Percentiles rank a stretch among this genome's conserved stretches.
These are phyloP conservation scores for Pseudomyrmex gracilis DNA, from an alignment of 1,140 invertebrate species.

Conservation along the genomic window DNA sequence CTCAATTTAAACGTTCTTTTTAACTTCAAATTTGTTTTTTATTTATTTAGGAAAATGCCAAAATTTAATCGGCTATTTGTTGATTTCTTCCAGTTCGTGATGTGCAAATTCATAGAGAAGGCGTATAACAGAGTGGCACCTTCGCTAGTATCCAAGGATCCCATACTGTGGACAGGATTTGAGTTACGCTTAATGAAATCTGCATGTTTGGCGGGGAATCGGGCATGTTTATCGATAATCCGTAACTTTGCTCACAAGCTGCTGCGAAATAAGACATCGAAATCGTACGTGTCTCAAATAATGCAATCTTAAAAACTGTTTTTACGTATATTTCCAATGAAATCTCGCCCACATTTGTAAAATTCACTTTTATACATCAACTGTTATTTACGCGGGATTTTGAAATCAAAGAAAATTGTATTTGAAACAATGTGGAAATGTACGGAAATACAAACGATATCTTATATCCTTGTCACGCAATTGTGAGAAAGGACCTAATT, in stretches of 20 bases:
- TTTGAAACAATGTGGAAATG: not conserved
- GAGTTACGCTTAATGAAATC: conserved; percentile 43
- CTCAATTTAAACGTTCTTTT: too few species aligned
- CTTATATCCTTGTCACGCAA: not conserved
- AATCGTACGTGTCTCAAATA: conserved; percentile 74
- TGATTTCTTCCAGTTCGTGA: conserved; percentile 33
- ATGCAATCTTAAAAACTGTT: not conserved
- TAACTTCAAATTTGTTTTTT: not conserved
- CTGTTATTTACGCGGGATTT: not conserved
- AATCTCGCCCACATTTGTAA: not conserved
- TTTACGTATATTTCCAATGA: not conserved
- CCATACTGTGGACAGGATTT: conserved; percentile 28
- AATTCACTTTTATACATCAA: not conserved
- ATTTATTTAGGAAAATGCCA: not conserved
- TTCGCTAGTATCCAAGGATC: not conserved
- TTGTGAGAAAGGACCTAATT: conserved; percentile 14
- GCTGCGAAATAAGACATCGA: not conserved
- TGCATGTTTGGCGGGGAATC: conserved; percentile 41
- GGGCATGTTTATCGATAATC: conserved; percentile 13
- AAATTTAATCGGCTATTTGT: not conserved
- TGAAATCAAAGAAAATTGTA: not conserved
- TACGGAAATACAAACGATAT: not conserved
- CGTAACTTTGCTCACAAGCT: not conserved
- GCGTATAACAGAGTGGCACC: conserved; percentile 6
- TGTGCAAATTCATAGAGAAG: conserved; percentile 43